phyloP scores from a whole-genome alignment of 2,888 invertebrate genomes.

The Selenia dentaria region DNA sequence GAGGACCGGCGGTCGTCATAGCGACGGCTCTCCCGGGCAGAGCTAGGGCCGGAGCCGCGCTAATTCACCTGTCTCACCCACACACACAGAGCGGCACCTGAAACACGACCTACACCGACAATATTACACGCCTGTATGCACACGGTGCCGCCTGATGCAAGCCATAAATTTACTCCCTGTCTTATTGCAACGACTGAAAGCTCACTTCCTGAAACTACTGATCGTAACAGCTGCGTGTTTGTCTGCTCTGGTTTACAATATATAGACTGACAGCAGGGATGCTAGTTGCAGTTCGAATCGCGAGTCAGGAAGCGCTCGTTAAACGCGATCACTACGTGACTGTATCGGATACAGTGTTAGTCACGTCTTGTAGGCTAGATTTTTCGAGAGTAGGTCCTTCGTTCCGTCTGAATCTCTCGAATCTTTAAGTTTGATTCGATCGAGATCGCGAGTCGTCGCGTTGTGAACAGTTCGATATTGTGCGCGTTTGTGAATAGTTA shows the following conservation, averaged over 20 bases:
- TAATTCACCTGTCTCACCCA: slow-evolving; percentile 69
- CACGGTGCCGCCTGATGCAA: slow-evolving; percentile 45
- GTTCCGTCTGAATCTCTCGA: slow-evolving; percentile 41
- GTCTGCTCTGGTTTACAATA: slow-evolving; percentile 46
- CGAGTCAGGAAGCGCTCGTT: slow-evolving; percentile 60
- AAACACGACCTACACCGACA: slow-evolving; percentile 46
- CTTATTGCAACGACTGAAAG: slow-evolving; percentile 48
- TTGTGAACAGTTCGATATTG: slow-evolving; percentile 46
- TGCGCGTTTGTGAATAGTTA: slow-evolving; percentile 63
- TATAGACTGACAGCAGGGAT: slow-evolving; percentile 47
- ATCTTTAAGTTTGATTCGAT: slow-evolving; percentile 61
- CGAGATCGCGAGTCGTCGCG: slow-evolving; percentile 64
- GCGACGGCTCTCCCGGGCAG: slow-evolving; percentile 66
- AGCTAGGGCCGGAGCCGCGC: slow-evolving; percentile 55
- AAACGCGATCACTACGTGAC: slow-evolving; percentile 51
- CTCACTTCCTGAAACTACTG: slow-evolving; percentile 29
- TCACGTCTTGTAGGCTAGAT: slow-evolving; percentile 41
- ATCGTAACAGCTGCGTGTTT: slow-evolving; percentile 32
- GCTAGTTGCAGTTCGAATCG: slow-evolving; percentile 52
- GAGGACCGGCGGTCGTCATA: slow-evolving; percentile 67
- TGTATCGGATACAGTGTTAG: slow-evolving; percentile 57
- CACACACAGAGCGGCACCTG: slow-evolving; percentile 47
- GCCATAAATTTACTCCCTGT: slow-evolving; percentile 41
- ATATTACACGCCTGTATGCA: slow-evolving; percentile 60
- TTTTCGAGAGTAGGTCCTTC: slow-evolving; percentile 44